Percentiles rank a stretch among this genome's conserved stretches.
Conservation (phyloP, 2,888 invertebrate genomes). For the Dynastes hyllus region DNA sequence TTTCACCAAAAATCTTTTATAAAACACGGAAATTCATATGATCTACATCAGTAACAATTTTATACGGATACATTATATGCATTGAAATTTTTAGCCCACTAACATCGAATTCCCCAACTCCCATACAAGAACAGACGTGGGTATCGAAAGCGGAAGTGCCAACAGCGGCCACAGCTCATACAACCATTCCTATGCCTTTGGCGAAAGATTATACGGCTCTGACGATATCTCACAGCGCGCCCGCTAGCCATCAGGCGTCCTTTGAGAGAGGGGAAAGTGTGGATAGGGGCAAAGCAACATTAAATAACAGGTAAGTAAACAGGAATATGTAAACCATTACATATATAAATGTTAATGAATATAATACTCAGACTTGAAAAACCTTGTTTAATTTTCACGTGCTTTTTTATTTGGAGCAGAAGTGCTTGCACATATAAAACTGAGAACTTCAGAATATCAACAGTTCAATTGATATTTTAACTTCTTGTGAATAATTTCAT, state of each 20-base stretch:
- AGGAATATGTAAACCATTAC: neutral
- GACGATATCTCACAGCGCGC: constrained; percentile 70
- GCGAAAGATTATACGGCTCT: constrained; percentile 67
- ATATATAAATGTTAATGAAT: neutral
- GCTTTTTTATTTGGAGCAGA: too few species aligned
- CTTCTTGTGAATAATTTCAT: too few species aligned
- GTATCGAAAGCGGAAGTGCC: constrained; percentile 69
- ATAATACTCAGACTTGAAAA: neutral
- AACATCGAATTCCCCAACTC: constrained; percentile 73
- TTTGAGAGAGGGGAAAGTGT: constrained; percentile 70
- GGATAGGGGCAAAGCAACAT: constrained; percentile 62
- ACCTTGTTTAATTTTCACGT: too few species aligned
- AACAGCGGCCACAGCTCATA: constrained; percentile 60
- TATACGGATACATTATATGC: neutral
- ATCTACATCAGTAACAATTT: too few species aligned
- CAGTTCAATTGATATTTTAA: too few species aligned
- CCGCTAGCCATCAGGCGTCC: constrained; percentile 70
- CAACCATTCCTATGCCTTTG: constrained; percentile 60
- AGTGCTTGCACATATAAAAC: too few species aligned
- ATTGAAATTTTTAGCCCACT: constrained; percentile 68
- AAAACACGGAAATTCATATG: too few species aligned
- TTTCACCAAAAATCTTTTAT: too few species aligned
- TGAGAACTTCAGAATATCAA: too few species aligned
- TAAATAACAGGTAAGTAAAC: constrained; percentile 59
- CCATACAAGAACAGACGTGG: constrained; percentile 71